Evolutionary conservation across 2,797 vertebrate genomes (phyloP).

Genomic region (Poeciliopsis infans): DNA sequence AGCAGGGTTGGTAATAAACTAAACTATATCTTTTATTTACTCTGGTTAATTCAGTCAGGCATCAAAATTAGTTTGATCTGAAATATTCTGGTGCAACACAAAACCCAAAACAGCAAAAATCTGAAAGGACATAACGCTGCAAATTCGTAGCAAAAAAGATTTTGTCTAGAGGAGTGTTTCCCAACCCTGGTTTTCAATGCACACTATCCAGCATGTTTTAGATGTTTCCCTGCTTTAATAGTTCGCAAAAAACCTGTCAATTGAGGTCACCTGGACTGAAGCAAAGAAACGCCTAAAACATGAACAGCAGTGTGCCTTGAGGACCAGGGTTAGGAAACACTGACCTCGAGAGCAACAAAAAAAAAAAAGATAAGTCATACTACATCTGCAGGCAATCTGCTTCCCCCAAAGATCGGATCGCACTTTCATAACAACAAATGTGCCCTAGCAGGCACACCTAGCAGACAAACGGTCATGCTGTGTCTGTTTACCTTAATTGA

Average conservation of each 20-base stretch:
- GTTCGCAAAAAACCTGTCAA: too few species aligned
- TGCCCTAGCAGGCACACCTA: background rate
- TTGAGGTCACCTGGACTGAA: too few species aligned
- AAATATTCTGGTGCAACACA: background rate
- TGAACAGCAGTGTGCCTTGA: too few species aligned
- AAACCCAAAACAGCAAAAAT: background rate
- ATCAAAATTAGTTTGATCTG: background rate
- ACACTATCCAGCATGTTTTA: too few species aligned
- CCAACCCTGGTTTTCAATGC: too few species aligned
- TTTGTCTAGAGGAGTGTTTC: background rate
- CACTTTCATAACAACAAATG: background rate
- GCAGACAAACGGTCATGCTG: constrained; percentile 4
- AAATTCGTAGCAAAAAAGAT: background rate
- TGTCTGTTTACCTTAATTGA: background rate
- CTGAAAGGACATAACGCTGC: background rate
- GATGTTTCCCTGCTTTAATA: too few species aligned
- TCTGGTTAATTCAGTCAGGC: too few species aligned
- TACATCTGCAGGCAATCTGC: too few species aligned
- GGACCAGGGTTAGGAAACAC: too few species aligned
- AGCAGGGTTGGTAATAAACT: too few species aligned
- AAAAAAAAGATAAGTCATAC: background rate
- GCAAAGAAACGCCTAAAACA: too few species aligned
- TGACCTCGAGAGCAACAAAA: background rate
- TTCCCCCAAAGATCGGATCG: background rate
- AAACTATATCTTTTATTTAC: too few species aligned